These are phyloP conservation scores for Dermatemys mawii DNA, from an alignment of 2,113 vertebrate genomes.

Conservation along the genomic window DNA sequence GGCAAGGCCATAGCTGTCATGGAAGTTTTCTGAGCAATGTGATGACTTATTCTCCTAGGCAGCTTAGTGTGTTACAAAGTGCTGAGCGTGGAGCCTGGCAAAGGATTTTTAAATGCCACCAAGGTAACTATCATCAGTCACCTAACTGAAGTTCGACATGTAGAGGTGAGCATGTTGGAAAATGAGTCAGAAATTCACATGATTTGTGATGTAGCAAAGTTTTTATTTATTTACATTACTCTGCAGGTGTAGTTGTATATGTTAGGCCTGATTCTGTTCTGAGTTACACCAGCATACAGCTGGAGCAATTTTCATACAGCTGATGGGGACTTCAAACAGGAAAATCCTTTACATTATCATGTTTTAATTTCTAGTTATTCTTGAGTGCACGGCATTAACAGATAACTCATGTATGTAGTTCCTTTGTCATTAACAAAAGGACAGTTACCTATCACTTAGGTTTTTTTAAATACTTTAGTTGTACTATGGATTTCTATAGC, in stretches of 20 bases:
- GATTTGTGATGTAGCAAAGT: neutral
- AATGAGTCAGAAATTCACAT: neutral
- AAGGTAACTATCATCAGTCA: slow-evolving; percentile 41
- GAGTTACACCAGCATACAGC: neutral
- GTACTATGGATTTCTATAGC: neutral
- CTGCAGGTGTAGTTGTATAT: neutral
- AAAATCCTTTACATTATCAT: neutral
- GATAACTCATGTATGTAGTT: neutral
- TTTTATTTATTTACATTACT: neutral
- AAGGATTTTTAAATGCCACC: slow-evolving; percentile 43
- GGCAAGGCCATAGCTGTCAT: neutral
- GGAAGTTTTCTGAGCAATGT: slow-evolving; percentile 61
- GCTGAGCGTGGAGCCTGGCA: slow-evolving; percentile 34
- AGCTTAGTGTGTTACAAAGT: slow-evolving; percentile 55
- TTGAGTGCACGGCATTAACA: neutral
- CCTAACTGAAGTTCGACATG: slow-evolving; percentile 55
- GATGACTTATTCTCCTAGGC: slow-evolving; percentile 54
- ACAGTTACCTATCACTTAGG: neutral
- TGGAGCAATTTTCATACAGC: neutral
- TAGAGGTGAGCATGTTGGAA: slow-evolving; percentile 19
- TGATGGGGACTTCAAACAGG: neutral
- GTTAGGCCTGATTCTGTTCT: neutral
- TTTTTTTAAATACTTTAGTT: no score
- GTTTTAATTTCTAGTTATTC: neutral
- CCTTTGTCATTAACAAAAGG: neutral